These are phyloP conservation scores for Ciconia boyciana DNA, from an alignment of 2,113 vertebrate genomes.

Conservation along the genomic window DNA sequence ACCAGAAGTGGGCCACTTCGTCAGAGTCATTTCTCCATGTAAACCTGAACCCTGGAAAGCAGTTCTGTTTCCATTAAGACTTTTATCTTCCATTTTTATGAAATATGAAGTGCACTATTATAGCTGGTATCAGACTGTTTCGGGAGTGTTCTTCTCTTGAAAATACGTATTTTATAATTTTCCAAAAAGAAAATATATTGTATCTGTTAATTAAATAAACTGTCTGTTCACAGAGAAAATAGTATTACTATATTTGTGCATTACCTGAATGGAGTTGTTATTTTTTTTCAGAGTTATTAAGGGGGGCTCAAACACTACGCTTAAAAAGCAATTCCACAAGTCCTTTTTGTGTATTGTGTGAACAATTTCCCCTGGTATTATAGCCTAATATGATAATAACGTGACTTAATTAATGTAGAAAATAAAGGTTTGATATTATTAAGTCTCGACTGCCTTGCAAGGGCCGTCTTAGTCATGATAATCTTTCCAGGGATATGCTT, in stretches of 20 bases:
- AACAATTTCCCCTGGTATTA: not conserved
- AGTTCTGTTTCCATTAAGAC: not conserved
- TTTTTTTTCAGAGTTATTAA: slow-evolving; percentile 3
- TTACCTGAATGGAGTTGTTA: not conserved
- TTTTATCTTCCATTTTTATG: not conserved
- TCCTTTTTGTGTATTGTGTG: not conserved
- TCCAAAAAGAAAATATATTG: slow-evolving; percentile 34
- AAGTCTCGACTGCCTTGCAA: slow-evolving; percentile 21
- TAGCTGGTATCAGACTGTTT: not conserved
- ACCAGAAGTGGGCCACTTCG: not conserved
- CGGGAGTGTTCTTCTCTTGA: slow-evolving; percentile 8
- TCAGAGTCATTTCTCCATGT: not conserved
- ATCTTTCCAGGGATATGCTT: not conserved
- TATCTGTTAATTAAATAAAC: slow-evolving; percentile 39
- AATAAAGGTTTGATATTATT: not conserved
- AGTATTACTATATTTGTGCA: slow-evolving; percentile 11
- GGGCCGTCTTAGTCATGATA: not conserved
- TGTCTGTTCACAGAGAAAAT: not conserved
- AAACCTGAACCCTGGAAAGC: slow-evolving; percentile 13
- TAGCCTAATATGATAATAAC: not conserved
- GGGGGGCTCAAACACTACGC: not conserved
- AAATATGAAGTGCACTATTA: not conserved
- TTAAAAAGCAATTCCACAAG: not conserved
- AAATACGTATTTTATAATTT: slow-evolving; percentile 41
- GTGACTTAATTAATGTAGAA: not conserved